Evolutionary conservation across 2,113 vertebrate genomes (phyloP).

Genomic region (Cyphomyrus plagiostoma): DNA sequence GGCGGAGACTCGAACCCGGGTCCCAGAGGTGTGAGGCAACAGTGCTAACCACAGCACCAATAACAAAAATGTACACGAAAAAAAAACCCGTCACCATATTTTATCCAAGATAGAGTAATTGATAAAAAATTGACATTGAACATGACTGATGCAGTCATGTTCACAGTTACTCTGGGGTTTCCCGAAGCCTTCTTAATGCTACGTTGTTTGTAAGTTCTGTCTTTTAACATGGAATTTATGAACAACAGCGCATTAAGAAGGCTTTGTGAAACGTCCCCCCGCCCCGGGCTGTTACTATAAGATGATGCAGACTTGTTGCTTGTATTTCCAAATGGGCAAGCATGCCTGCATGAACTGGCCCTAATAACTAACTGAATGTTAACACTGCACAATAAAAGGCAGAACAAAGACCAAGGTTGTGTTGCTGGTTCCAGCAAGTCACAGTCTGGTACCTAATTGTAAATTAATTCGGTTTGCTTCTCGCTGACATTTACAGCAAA

Average conservation of each 20-base stretch:
- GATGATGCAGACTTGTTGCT: neutral
- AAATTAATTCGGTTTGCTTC: slow-evolving; percentile 10
- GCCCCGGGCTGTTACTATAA: neutral
- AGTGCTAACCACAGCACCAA: no score
- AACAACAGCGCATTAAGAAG: no score
- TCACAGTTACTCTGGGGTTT: neutral
- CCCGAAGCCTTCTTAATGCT: no score
- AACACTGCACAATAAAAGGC: neutral
- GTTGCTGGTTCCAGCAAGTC: neutral
- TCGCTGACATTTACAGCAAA: slow-evolving; percentile 21
- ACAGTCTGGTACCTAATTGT: neutral
- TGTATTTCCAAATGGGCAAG: neutral
- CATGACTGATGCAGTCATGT: neutral
- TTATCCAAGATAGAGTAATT: neutral
- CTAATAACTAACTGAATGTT: neutral
- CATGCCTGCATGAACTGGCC: neutral
- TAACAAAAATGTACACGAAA: neutral
- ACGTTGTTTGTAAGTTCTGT: no score
- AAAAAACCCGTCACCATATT: neutral
- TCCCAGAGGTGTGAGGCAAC: no score
- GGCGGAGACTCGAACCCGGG: no score
- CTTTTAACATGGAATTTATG: no score
- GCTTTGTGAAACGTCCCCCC: neutral
- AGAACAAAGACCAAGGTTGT: neutral
- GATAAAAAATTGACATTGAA: no score